Base-by-base conservation (phyloP, 2,888 invertebrate species). In the Sinohyriopsis cumingii region DNA sequence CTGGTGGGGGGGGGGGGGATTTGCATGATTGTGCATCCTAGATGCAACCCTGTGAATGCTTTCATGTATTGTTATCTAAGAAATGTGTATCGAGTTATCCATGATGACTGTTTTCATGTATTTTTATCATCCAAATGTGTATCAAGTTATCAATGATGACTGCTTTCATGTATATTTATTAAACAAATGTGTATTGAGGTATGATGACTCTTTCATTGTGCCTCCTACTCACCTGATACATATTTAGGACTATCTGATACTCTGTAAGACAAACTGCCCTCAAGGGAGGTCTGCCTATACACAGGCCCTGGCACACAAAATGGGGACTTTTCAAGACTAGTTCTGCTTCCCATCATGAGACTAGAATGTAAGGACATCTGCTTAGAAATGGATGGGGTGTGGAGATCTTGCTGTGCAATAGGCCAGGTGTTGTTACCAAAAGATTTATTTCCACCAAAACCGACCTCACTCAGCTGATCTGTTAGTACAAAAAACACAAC, bases 201-300 rank as follows among this genome's bases (percentile, higher is more conserved):
- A 45, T 45, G 45, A 12, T 45, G 45, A 45, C 15, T 45, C 15
- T 45, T 15, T 15, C 45, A 45, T 0, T 45, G 45, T 12, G 45
- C 45, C 12, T 12, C 12, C 12, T 45, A 15, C 45, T 45, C 77
- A 82, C 82, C 77, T 74, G 76, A 73, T 7, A 82, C 28, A 61
- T 74, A 65, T 67, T 73, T 69, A 0, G 81, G 79, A 45, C 76
- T 73, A 60, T 82, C 82, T 53, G 78, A 68, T 20, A 81, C 80
- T 72, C 80, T 74, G 59, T 82, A 82, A 15, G 75, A 63, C 19
- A 82, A 66, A 71, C 79, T 80, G 9, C 76, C 64, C 33, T 80
- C 82, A 5, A 77, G 73, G 62, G 75, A 63, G 7, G 65, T 61
- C 55, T 76, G 76, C 53, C 68, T 73, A 62, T 76, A 79, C 5